A percentile compares a stretch with the other conserved stretches of the same genome.
Conservation (phyloP, 2,113 vertebrate species). For the Amblyornis subalaris region DNA sequence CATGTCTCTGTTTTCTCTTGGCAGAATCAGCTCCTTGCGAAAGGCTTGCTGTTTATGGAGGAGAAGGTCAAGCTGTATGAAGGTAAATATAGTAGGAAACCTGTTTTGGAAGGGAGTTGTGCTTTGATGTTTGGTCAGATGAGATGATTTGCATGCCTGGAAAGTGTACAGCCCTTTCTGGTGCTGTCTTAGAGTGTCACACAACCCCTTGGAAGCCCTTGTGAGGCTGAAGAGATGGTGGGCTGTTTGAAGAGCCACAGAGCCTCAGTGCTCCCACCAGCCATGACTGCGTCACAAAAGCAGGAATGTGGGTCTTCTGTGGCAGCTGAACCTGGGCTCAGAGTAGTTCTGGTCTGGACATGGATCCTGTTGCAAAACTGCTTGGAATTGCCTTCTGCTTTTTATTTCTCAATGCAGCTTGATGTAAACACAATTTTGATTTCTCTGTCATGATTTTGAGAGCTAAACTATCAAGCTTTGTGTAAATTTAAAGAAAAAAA, state of each 20-base stretch:
- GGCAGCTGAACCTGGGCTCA: neutral
- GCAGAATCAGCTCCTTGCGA: slow-evolving; percentile 91
- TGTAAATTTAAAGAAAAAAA: neutral
- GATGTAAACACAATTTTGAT: neutral
- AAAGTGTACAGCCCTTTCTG: neutral
- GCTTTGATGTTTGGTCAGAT: slow-evolving; percentile 5
- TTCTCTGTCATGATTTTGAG: neutral
- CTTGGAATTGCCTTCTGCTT: neutral
- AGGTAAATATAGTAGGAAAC: slow-evolving; percentile 69
- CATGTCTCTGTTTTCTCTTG: slow-evolving; percentile 59
- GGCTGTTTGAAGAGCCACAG: neutral
- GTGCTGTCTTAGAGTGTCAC: neutral
- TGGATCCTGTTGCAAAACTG: neutral
- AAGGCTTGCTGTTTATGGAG: slow-evolving; percentile 84
- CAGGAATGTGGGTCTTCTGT: rapidly evolving
- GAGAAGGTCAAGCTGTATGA: slow-evolving; percentile 87
- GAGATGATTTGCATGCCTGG: neutral
- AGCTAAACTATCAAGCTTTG: neutral
- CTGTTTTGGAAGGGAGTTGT: neutral
- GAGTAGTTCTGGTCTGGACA: neutral
- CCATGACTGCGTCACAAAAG: rapidly evolving
- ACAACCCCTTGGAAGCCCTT: neutral
- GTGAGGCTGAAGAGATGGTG: neutral
- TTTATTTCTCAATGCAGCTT: neutral
- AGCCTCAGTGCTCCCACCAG: neutral